phyloP scores from a whole-genome alignment of 2,113 vertebrate species.

The Eclectus roratus region DNA sequence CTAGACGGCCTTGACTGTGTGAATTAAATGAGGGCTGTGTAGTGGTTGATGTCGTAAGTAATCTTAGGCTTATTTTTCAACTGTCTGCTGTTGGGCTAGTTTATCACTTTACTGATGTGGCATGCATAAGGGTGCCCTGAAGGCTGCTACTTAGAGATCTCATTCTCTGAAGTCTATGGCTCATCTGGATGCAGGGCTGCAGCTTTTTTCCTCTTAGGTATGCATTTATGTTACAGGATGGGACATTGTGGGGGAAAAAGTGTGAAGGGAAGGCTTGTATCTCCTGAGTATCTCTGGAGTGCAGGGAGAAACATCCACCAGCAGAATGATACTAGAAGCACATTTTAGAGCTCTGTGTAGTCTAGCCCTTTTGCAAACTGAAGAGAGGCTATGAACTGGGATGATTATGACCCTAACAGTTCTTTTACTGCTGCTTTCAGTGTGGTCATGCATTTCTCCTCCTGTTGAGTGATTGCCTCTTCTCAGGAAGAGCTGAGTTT shows the following conservation, averaged over 20 bases:
- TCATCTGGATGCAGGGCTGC: neutral
- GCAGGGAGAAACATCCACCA: neutral
- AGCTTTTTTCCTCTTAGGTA: neutral
- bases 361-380: neutral
- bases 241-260: neutral
- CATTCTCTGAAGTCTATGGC: neutral
- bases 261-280: neutral
- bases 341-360: neutral
- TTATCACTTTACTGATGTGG: neutral
- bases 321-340: neutral
- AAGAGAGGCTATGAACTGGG: neutral
- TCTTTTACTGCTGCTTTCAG: neutral
- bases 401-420: neutral
- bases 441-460: neutral
- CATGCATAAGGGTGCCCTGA: neutral
- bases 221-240: neutral
- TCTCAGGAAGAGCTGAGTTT: neutral
- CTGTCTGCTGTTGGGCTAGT: neutral
- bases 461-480: neutral
- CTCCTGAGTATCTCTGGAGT: neutral
- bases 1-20: neutral
- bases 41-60: neutral
- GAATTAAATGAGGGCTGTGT: conserved; percentile 10
- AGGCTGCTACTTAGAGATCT: neutral
- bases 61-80: neutral